Base-by-base conservation (phyloP, 1,140 invertebrate species). In the Galendromus occidentalis region DNA sequence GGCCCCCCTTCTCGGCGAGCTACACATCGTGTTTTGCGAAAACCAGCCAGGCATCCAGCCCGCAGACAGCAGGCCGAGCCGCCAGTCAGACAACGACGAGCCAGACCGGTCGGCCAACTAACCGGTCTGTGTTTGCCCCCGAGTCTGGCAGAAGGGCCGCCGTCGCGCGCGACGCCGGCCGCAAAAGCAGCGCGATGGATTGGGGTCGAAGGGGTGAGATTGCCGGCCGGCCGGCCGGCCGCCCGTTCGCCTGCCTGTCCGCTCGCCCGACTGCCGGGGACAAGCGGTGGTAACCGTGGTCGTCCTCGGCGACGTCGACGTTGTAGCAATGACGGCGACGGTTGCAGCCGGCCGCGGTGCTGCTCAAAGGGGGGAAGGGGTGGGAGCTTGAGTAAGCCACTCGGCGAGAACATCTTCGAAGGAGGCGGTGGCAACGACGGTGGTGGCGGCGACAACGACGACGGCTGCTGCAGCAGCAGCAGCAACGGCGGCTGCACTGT, bases 371-470 rank as follows among this genome's bases (percentile, higher is more conserved):
- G 45, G 28, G 33, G 9, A 39, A 9, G 33, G 33, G 33, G 33
- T 39, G 33, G 33, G 33, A 39, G 33, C 33, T 59, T 59, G 51
- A 25, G 51, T 59, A 59, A 59, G 51, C 51, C 22, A 59, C 51
- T 59, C 51, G n/a, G 14, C 22, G 51, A 59, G 51, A 25, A 20
- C 22, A 20, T 59, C 51, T 59, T 59, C 51, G 51, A 33, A 17
- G 25, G 20, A 17, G 14, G 51, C 51, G 18, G 28, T 17, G 18
- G 45, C 45, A 20, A 28, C 45, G 18, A 28, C 25, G 28, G 45
- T 28, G 45, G 45, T 47, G 22, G 51, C 51, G 25, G 2, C 51
- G 22, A 25, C 51, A 14, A 59, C 45, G 51, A 59, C 22, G 33
- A 9, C 33, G 33, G 33, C 33, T 4, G 33, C 33, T 4, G 33